These are phyloP conservation scores for Monodelphis domestica DNA, from an alignment of 2,797 vertebrate species.

Conservation along the genomic window DNA sequence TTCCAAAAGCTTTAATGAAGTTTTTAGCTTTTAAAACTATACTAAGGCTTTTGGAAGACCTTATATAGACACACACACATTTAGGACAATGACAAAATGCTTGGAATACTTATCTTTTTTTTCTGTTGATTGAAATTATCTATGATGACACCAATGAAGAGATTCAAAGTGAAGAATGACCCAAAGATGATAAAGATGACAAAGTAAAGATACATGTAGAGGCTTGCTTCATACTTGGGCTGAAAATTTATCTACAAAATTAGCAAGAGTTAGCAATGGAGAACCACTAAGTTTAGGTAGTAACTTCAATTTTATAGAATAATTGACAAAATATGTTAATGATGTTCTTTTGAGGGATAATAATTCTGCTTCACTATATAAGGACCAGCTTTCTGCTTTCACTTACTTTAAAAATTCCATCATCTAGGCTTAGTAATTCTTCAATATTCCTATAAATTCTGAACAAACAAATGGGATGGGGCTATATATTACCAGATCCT, in stretches of 20 bases:
- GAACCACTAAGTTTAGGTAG: conserved; percentile 41
- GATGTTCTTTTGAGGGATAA: not conserved
- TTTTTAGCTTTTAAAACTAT: not conserved
- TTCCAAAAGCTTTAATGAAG: not conserved
- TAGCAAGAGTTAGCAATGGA: conserved; percentile 65
- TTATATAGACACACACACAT: not conserved
- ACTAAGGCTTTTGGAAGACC: not conserved
- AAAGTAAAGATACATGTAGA: conserved; percentile 95
- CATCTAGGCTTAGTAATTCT: not conserved
- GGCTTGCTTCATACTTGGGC: conserved; percentile 90
- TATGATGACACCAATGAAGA: conserved; percentile 99
- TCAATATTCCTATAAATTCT: not conserved
- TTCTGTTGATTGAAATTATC: conserved; percentile 99
- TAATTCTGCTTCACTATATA: conserved; percentile 1
- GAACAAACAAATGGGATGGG: not conserved
- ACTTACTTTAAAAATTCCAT: conserved; percentile 19
- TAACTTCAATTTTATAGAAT: conserved; percentile 9
- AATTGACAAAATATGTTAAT: conserved; percentile 2
- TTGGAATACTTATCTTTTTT: conserved; percentile 96
- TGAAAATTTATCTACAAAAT: conserved; percentile 86
- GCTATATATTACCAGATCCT: not conserved
- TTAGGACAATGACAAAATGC: conserved; percentile 60
- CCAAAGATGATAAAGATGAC: conserved; percentile 98
- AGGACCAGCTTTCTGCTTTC: not conserved
- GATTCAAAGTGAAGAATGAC: conserved; percentile 97